Base-by-base conservation (phyloP, 37 sponge, comb jelly and placozoan genomes). In the Haliclona indistincta region DNA sequence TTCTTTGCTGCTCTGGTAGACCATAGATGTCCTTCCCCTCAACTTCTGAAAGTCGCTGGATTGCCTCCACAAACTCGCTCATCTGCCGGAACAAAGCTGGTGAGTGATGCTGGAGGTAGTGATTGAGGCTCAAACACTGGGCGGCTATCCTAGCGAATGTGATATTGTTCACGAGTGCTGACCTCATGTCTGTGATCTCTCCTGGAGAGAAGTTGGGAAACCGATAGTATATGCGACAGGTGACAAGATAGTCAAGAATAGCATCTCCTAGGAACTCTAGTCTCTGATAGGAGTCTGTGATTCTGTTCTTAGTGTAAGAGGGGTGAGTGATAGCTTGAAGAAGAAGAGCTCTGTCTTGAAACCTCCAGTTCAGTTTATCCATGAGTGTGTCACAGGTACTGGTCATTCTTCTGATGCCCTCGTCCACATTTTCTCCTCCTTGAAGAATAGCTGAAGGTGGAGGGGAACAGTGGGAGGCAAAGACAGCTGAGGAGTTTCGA, bases 181-280 rank as follows among this genome's bases (percentile, higher is more conserved):
- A 78, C 32, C 91, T 76, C 71, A 95, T 81, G 13, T 65, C 77
- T 1, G 88, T 83, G 26, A 98, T 86, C 55, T 98, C 70, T 2
- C 94, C 99, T 7, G 95, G 97, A 20, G 56, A 42, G 39, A 76
- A 89, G 22, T 77, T 0, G 19, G 85, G 82, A 38, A 86, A 78
- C 45, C 64, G 64, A 2, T 54, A 54, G 82, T 94, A 99, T 62
- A 91, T 86, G 58, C 88, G 77, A 28, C 67, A 70, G 3, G 88
- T 89, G 49, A 93, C 77, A 39, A 99, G 81, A 39, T 91, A 96
- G 68, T 99, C 97, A 22, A 99, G 74, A 10, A 99, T 76, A 13
- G 99, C 99, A 73, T 99, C 99, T 5, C 99, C 99, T 0, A 99
- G 85, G 43, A 99, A 99, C 81, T 99, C 99, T 63, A 99, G 78